Conservation (phyloP, 2,888 invertebrate species). For the Halocaridina rubra region DNA sequence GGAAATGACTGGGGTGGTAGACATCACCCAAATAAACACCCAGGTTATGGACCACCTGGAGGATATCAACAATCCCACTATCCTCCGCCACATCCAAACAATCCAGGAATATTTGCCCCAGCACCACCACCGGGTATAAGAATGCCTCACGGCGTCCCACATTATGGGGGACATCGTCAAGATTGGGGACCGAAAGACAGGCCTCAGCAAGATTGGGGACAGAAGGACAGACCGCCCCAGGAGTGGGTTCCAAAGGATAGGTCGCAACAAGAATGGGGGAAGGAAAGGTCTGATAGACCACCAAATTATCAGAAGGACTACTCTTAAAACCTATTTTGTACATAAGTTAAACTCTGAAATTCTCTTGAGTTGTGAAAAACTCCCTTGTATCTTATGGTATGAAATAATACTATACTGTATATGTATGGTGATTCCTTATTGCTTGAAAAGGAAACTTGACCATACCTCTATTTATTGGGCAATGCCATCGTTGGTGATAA, state of each 20-base stretch:
- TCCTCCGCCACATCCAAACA: constrained; percentile 32
- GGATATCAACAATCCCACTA: constrained; percentile 1
- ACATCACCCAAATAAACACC: not conserved
- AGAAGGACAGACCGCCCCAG: constrained; percentile 21
- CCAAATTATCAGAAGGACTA: constrained; percentile 20
- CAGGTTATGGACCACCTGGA: constrained; percentile 25
- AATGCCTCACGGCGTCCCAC: constrained; percentile 39
- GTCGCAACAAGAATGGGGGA: constrained; percentile 32
- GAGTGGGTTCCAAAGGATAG: constrained; percentile 7
- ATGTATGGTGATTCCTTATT: no score
- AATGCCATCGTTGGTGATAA: no score
- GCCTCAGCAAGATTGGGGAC: constrained; percentile 18
- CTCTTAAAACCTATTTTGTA: not conserved
- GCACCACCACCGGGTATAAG: constrained; percentile 11
- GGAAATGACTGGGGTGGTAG: constrained; percentile 39
- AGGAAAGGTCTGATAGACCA: constrained; percentile 31
- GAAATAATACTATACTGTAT: no score
- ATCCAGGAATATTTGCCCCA: constrained; percentile 29
- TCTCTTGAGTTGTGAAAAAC: no score
- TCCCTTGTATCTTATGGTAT: no score
- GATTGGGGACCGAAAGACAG: constrained; percentile 14
- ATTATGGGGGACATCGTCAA: constrained; percentile 39
- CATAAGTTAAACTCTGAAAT: no score
- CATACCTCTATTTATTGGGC: no score
- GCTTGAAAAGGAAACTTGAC: no score